Percentiles rank a stretch among this genome's conserved stretches.
These are phyloP conservation scores for Glareola pratincola DNA, from an alignment of 2,113 vertebrate genomes.

Conservation along the genomic window DNA sequence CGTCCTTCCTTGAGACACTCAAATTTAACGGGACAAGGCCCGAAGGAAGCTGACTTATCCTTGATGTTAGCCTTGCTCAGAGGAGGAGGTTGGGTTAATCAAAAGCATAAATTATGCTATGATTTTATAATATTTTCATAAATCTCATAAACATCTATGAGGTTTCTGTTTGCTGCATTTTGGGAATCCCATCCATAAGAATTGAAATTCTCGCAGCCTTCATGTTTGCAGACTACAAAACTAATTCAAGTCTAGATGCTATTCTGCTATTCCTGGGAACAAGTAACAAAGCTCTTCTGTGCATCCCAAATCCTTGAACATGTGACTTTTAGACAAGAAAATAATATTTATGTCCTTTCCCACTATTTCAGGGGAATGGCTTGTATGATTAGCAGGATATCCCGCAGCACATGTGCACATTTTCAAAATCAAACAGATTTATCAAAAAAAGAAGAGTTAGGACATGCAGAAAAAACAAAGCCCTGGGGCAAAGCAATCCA, in stretches of 20 bases:
- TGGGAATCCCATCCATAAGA: background rate
- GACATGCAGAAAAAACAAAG: background rate
- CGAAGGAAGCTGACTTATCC: background rate
- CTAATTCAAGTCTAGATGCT: background rate
- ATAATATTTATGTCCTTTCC: background rate
- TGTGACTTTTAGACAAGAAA: background rate
- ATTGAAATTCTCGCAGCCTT: background rate
- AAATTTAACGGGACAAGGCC: background rate
- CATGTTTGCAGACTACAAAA: background rate
- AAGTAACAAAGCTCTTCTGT: background rate
- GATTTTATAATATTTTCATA: background rate
- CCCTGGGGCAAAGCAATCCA: background rate
- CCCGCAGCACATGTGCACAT: background rate
- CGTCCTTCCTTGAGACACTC: background rate
- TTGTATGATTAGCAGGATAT: background rate
- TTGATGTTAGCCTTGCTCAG: background rate
- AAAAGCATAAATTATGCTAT: background rate
- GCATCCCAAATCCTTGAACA: background rate
- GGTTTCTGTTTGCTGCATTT: background rate
- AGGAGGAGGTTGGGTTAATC: background rate
- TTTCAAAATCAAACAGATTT: background rate
- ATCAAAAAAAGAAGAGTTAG: background rate
- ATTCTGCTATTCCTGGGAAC: background rate
- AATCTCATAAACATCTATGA: background rate
- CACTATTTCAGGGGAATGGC: background rate